phyloP scores from a whole-genome alignment of 2,113 vertebrate genomes.

The Passer montanus region DNA sequence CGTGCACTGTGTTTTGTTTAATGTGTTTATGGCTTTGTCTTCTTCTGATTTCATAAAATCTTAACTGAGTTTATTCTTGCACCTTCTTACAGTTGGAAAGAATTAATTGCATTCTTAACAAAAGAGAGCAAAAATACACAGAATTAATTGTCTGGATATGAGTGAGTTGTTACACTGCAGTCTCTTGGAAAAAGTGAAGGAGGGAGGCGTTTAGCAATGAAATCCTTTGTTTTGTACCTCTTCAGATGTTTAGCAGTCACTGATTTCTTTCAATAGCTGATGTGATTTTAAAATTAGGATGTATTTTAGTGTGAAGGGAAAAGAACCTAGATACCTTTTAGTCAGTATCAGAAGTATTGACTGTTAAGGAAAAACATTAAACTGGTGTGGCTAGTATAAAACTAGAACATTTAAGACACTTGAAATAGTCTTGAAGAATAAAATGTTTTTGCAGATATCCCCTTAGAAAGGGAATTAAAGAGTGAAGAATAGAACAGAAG shows the following conservation, averaged over 20 bases:
- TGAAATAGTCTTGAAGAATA: not conserved
- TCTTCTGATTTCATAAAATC: not conserved
- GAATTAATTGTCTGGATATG: not conserved
- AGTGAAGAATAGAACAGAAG: not conserved
- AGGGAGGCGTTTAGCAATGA: not conserved
- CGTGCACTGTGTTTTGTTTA: not conserved
- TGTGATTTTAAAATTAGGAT: not conserved
- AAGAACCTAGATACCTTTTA: not conserved
- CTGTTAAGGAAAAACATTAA: not conserved
- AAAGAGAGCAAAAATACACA: not conserved
- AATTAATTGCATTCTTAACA: not conserved
- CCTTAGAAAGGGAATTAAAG: not conserved
- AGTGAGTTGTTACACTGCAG: not conserved
- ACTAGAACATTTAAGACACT: not conserved
- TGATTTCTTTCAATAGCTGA: not conserved
- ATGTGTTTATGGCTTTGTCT: not conserved
- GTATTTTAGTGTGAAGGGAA: not conserved
- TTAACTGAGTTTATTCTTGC: not conserved
- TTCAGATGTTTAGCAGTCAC: not conserved
- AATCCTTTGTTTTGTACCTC: not conserved
- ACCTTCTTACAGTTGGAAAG: not conserved
- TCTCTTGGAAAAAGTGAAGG: not conserved
- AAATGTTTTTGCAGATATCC: not conserved
- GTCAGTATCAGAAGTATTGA: not conserved
- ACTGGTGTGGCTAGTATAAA: not conserved